Percentiles rank a stretch among this genome's conserved stretches.
Conservation (phyloP, 2,797 vertebrate genomes). For the Echeneis naucrates region DNA sequence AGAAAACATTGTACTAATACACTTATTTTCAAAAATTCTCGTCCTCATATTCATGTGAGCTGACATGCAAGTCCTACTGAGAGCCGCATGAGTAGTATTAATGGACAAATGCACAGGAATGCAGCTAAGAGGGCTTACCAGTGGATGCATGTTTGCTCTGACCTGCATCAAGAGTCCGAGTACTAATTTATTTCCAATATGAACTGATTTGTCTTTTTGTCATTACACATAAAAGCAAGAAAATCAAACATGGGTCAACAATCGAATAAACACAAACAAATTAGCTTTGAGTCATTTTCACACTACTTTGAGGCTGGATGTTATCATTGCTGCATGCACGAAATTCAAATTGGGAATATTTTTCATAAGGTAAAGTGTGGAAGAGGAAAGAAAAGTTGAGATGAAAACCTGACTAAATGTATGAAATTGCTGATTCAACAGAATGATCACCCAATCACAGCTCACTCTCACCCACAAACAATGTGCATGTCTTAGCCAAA, state of each 20-base stretch:
- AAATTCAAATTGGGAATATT: not conserved
- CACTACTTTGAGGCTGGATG: not conserved
- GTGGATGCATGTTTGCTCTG: not conserved
- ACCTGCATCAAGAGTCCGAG: not conserved
- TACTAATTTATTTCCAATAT: not conserved
- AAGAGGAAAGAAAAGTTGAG: not conserved
- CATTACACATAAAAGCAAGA: not conserved
- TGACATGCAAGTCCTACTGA: not conserved
- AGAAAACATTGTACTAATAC: not conserved
- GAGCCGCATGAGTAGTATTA: not conserved
- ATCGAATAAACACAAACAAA: no score
- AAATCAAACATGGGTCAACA: not conserved
- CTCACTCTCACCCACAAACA: not conserved
- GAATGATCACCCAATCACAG: constrained; percentile 7
- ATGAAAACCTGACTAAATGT: not conserved
- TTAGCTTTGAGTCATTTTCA: no score
- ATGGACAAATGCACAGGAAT: not conserved
- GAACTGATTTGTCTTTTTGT: not conserved
- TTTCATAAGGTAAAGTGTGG: not conserved
- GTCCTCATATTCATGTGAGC: constrained; percentile 6
- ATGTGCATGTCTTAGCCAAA: constrained; percentile 14
- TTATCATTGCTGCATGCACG: not conserved
- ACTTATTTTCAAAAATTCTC: constrained; percentile 11
- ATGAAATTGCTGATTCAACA: constrained; percentile 25
- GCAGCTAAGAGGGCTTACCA: not conserved